A percentile compares a stretch with the other conserved stretches of the same genome.
phyloP scores from a whole-genome alignment of 2,888 invertebrate genomes.

The Tineola bisselliella region DNA sequence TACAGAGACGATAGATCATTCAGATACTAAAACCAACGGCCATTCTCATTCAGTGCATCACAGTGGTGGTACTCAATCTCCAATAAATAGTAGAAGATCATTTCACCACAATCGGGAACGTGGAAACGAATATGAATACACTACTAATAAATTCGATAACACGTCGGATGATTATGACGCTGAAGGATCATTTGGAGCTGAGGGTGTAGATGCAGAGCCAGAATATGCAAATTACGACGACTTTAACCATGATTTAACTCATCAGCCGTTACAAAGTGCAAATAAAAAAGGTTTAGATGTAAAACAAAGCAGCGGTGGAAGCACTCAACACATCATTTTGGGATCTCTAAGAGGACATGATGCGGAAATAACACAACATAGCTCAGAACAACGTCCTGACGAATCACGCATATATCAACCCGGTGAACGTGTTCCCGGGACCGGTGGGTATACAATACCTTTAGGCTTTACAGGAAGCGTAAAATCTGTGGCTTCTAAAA shows the following conservation, averaged over 20 bases:
- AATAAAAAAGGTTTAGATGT: constrained; percentile 46
- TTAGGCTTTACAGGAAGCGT: constrained; percentile 74
- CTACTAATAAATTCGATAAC: constrained; percentile 44
- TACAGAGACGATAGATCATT: constrained; percentile 26
- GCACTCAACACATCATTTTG: constrained; percentile 72
- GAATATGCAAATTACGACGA: constrained; percentile 73
- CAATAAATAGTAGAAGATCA: constrained; percentile 40
- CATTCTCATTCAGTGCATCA: constrained; percentile 55
- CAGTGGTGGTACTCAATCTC: constrained; percentile 26
- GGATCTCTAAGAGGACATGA: constrained; percentile 69
- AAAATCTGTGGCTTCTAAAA: constrained; percentile 72
- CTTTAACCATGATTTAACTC: constrained; percentile 46
- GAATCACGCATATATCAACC: constrained; percentile 71
- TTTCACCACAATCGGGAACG: constrained; percentile 36
- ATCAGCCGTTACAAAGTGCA: constrained; percentile 40
- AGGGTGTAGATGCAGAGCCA: constrained; percentile 51
- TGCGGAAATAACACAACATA: constrained; percentile 70
- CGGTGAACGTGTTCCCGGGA: constrained; percentile 74
- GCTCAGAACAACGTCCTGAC: constrained; percentile 52
- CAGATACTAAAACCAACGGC: constrained; percentile 30
- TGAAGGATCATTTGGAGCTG: constrained; percentile 44
- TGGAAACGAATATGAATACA: constrained; percentile 44
- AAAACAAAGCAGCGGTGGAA: constrained; percentile 59
- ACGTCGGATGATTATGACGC: constrained; percentile 49
- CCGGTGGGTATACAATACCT: constrained; percentile 74